A percentile compares a stretch with the other conserved stretches of the same genome.
Conservation (phyloP, 2,888 invertebrate species). For the Rhodophaea formosa region DNA sequence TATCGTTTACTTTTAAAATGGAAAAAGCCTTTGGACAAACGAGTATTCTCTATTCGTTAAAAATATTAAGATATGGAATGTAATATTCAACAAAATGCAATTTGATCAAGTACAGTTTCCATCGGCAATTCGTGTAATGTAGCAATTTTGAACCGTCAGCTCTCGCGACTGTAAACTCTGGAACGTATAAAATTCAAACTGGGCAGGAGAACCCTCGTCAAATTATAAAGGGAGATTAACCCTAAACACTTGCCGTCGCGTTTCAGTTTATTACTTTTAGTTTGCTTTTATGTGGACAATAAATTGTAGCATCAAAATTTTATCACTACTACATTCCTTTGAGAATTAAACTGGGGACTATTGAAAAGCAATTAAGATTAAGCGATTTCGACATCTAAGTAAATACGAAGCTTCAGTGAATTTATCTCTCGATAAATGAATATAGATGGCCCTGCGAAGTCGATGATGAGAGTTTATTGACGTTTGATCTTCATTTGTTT, state of each 20-base stretch:
- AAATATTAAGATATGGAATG: too few relatives aligned
- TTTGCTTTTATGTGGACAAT: constrained; percentile 35
- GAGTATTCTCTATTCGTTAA: too few relatives aligned
- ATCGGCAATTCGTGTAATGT: neutral
- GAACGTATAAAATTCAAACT: constrained; percentile 43
- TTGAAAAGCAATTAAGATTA: constrained; percentile 18
- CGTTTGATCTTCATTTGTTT: constrained; percentile 7
- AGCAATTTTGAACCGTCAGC: constrained; percentile 2
- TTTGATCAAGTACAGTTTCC: neutral
- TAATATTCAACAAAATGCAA: neutral
- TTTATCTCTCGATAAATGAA: constrained; percentile 11
- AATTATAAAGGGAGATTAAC: constrained; percentile 54
- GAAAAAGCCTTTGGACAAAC: too few relatives aligned
- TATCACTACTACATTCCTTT: constrained; percentile 13
- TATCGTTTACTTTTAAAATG: too few relatives aligned
- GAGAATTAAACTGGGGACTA: constrained; percentile 14
- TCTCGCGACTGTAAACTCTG: constrained; percentile 29
- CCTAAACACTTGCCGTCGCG: constrained; percentile 46
- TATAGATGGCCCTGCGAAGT: neutral
- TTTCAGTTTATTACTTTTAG: constrained; percentile 49
- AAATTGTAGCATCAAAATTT: constrained; percentile 24
- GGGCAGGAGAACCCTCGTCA: constrained; percentile 55
- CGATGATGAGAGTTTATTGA: constrained; percentile 2
- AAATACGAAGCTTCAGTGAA: constrained; percentile 13
- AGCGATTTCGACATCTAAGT: constrained; percentile 19